These are phyloP conservation scores for Pammene fasciana DNA, from an alignment of 2,888 invertebrate species.

Conservation along the genomic window DNA sequence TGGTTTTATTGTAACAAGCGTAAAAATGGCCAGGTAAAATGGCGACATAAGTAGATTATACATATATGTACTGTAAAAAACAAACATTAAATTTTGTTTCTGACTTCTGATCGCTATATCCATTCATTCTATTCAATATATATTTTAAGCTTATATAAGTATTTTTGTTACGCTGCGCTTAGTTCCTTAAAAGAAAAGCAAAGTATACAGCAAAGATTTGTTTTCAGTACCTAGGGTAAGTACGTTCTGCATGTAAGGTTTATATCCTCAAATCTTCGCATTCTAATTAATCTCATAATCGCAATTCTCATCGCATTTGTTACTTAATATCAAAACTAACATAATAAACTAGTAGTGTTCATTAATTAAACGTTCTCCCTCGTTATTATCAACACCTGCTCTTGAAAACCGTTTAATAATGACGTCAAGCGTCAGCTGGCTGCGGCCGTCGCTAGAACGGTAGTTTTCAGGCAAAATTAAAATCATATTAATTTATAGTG, in stretches of 20 bases:
- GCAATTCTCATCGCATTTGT: slow-evolving; percentile 8
- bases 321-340: slow-evolving; percentile 44
- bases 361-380: slow-evolving; percentile 80
- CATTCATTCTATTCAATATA: too few species aligned
- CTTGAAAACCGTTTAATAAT: slow-evolving; percentile 82
- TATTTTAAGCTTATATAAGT: too few species aligned
- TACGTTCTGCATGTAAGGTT: not conserved
- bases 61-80: too few species aligned
- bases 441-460: slow-evolving; percentile 58
- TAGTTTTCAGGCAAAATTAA: slow-evolving; percentile 78
- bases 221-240: too few species aligned
- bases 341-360: slow-evolving; percentile 63
- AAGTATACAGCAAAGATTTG: too few species aligned
- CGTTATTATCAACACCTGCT: slow-evolving; percentile 82
- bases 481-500: slow-evolving; percentile 64
- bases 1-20: too few species aligned
- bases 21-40: too few species aligned
- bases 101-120: too few species aligned
- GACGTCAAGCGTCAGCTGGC: slow-evolving; percentile 76
- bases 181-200: too few species aligned
- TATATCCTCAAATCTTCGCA: not conserved
- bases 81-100: too few species aligned
- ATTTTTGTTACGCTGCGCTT: too few species aligned
- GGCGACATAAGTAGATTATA: too few species aligned
- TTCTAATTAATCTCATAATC: slow-evolving; percentile 16